A percentile compares a stretch with the other conserved stretches of the same genome.
phyloP scores from a whole-genome alignment of 2,797 vertebrate genomes.

The Naso thynnoides region DNA sequence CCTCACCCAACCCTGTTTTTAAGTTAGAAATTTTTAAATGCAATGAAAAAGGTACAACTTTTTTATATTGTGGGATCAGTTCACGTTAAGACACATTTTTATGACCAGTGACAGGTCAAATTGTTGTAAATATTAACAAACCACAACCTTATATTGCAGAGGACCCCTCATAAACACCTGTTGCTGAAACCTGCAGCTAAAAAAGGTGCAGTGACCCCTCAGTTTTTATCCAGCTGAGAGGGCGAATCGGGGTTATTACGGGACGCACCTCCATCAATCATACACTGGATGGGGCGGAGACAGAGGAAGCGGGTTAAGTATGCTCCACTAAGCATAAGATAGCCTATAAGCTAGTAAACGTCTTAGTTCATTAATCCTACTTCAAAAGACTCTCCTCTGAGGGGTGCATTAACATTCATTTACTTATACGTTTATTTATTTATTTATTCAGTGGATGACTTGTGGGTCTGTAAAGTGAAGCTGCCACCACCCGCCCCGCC shows the following conservation, averaged over 20 bases:
- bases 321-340: constrained; percentile 40
- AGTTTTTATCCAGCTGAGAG: constrained; percentile 24
- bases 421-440: neutral
- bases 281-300: constrained; percentile 7
- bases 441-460: constrained; percentile 4
- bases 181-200: neutral
- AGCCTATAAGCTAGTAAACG: constrained; percentile 61
- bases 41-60: neutral
- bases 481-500: neutral
- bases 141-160: neutral
- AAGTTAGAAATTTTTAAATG: neutral
- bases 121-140: neutral
- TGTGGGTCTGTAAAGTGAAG: constrained; percentile 2
- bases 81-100: neutral
- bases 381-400: constrained; percentile 9
- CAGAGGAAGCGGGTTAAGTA: constrained; percentile 64
- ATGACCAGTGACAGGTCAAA: neutral
- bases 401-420: neutral
- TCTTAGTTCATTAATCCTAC: constrained; percentile 49
- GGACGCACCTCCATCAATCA: constrained; percentile 55
- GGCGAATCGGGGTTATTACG: constrained; percentile 42
- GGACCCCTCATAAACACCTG: neutral
- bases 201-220: constrained; percentile 9
- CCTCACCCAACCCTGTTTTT: too few species aligned
- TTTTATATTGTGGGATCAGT: neutral